Percentiles rank a stretch among this genome's conserved stretches.
phyloP scores from a whole-genome alignment of 2,113 vertebrate genomes.

The Sardina pilchardus region DNA sequence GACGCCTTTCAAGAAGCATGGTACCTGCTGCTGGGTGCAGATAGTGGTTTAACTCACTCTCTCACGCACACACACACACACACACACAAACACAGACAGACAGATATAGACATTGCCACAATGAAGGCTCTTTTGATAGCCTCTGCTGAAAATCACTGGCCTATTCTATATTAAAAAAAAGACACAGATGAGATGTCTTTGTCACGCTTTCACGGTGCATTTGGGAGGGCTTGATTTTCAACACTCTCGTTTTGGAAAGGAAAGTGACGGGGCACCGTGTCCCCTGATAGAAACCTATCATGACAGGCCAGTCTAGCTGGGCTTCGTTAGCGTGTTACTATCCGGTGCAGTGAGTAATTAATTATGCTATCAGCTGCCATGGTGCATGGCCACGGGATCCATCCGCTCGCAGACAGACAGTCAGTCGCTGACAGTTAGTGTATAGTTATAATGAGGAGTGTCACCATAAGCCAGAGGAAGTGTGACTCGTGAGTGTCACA shows the following conservation, averaged over 20 bases:
- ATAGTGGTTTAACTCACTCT: background rate
- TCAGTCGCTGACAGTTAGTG: background rate
- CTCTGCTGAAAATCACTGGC: background rate
- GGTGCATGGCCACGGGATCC: background rate
- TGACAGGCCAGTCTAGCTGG: background rate
- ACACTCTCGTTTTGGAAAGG: background rate
- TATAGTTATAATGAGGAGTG: constrained; percentile 10
- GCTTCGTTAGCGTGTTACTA: background rate
- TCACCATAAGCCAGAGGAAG: background rate
- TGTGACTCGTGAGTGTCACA: background rate
- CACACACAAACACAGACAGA: background rate
- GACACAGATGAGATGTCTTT: background rate
- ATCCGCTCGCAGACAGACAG: background rate
- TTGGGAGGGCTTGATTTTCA: background rate
- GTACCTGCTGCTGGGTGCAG: background rate
- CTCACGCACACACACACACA: background rate
- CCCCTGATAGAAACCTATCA: background rate
- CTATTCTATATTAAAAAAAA: background rate
- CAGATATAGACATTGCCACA: background rate
- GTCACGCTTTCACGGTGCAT: background rate
- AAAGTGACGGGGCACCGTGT: too few species aligned
- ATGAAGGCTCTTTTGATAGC: constrained; percentile 1
- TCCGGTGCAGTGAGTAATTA: background rate
- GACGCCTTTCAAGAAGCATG: background rate
- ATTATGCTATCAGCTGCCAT: background rate